These are phyloP conservation scores for Pararge aegeria DNA, from an alignment of 1,140 invertebrate genomes.

Conservation along the genomic window DNA sequence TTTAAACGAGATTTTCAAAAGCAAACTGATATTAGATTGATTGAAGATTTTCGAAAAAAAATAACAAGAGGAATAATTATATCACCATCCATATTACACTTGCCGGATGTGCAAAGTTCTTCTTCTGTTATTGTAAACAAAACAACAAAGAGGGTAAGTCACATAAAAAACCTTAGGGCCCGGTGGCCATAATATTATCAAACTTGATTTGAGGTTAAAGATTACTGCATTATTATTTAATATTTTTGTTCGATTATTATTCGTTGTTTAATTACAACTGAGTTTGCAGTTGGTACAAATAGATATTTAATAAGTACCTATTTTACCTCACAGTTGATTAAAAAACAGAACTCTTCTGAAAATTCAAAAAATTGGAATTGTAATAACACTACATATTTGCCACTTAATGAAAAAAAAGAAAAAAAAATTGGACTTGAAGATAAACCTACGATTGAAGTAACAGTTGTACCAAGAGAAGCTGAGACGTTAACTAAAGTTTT, in stretches of 20 bases:
- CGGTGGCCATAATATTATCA: too few relatives aligned
- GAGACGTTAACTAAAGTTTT: conserved; percentile 36
- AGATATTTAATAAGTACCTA: neutral
- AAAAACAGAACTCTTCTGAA: conserved; percentile 11
- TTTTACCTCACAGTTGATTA: conserved; percentile 17
- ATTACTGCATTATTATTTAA: too few relatives aligned
- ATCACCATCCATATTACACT: neutral
- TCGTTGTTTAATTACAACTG: too few relatives aligned
- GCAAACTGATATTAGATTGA: conserved; percentile 7
- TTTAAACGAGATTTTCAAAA: neutral
- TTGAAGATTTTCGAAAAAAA: conserved; percentile 5
- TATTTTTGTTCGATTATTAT: too few relatives aligned
- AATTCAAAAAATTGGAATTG: conserved; percentile 10
- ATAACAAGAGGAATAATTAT: conserved; percentile 1
- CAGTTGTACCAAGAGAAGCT: conserved; percentile 45
- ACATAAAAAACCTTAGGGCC: too few relatives aligned
- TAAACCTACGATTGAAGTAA: conserved; percentile 53
- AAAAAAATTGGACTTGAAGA: conserved; percentile 16
- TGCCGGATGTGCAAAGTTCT: conserved; percentile 5
- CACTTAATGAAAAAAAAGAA: neutral
- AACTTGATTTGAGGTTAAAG: too few relatives aligned
- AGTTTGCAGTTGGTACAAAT: too few relatives aligned
- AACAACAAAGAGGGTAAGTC: conserved; percentile 15
- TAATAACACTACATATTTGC: conserved; percentile 6
- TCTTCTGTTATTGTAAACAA: conserved; percentile 14